phyloP scores from a whole-genome alignment of 2,113 vertebrate species.

The Chiloscyllium plagiosum region DNA sequence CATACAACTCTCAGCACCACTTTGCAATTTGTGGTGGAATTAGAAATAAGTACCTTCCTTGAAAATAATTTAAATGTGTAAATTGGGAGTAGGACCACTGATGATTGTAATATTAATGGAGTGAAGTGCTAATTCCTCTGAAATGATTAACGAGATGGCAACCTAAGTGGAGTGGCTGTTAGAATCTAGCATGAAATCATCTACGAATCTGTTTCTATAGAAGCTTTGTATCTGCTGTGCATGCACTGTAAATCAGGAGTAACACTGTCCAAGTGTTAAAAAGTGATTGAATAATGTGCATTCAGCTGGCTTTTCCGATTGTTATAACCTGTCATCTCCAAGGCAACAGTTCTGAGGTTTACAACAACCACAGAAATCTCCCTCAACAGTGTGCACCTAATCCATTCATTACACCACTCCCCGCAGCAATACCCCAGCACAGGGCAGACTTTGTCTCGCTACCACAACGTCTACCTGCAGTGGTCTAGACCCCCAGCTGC shows the following conservation, averaged over 20 bases:
- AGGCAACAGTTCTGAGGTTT: too few relatives aligned
- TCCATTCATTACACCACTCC: too few relatives aligned
- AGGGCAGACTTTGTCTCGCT: too few relatives aligned
- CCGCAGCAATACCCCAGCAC: too few relatives aligned
- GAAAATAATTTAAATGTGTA: background rate
- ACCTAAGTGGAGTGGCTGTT: background rate
- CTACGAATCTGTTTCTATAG: background rate
- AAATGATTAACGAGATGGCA: background rate
- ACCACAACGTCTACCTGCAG: too few relatives aligned
- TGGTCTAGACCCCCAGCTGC: too few relatives aligned
- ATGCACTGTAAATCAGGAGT: background rate
- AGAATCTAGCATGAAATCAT: background rate
- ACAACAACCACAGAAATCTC: too few relatives aligned
- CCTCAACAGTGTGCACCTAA: too few relatives aligned
- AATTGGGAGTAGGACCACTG: background rate
- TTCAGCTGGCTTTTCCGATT: too few relatives aligned
- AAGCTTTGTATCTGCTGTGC: background rate
- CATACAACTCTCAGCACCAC: background rate
- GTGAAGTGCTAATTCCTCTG: background rate
- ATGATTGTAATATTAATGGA: background rate
- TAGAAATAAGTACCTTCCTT: background rate
- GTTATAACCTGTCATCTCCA: too few relatives aligned
- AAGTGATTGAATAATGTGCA: too few relatives aligned
- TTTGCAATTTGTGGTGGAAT: background rate
- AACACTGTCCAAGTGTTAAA: background rate